Conservation (phyloP, 30 jellyfish, hydroid and myxozoan genomes). For the Aurelia aurita region DNA sequence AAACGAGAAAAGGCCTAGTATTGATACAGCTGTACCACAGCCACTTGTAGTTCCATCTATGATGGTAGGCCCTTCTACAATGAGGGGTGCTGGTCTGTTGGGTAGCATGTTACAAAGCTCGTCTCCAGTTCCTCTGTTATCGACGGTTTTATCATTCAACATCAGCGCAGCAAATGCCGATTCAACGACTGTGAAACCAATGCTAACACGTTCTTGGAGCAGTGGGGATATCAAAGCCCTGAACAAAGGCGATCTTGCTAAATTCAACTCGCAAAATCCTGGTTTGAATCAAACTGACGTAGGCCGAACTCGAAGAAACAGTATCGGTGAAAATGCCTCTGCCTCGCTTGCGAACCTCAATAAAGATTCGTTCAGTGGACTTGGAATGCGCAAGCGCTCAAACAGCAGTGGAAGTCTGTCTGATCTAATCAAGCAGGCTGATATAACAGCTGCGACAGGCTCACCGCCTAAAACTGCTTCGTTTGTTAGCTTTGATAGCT, state of each 20-base stretch:
- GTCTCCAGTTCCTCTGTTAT: conserved; percentile 9
- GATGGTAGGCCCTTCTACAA: background rate
- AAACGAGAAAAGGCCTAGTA: background rate
- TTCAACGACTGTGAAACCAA: conserved; percentile 23
- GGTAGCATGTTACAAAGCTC: conserved; percentile 31
- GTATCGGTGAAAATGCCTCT: conserved; percentile 15
- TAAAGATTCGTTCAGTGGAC: conserved; percentile 13
- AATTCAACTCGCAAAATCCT: conserved; percentile 15
- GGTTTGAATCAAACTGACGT: background rate
- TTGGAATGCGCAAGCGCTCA: conserved; percentile 47
- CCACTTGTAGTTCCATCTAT: conserved; percentile 33
- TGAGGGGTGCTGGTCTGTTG: conserved; percentile 51
- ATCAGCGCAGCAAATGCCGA: conserved; percentile 7
- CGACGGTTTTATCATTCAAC: conserved; percentile 45
- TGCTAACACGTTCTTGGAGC: conserved; percentile 69
- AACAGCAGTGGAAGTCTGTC: conserved; percentile 79
- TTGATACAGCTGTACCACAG: background rate
- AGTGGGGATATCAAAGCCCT: conserved; percentile 66
- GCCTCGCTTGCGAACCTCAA: background rate
- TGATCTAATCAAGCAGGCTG: conserved; percentile 54
- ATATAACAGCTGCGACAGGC: conserved; percentile 14
- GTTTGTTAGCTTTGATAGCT: conserved; percentile 48
- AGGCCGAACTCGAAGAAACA: conserved; percentile 58
- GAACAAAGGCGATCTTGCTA: conserved; percentile 5
- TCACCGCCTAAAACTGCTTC: conserved; percentile 43